Evolutionary conservation across 2,113 vertebrate species (phyloP).

Genomic region (Ovibos moschatus): DNA sequence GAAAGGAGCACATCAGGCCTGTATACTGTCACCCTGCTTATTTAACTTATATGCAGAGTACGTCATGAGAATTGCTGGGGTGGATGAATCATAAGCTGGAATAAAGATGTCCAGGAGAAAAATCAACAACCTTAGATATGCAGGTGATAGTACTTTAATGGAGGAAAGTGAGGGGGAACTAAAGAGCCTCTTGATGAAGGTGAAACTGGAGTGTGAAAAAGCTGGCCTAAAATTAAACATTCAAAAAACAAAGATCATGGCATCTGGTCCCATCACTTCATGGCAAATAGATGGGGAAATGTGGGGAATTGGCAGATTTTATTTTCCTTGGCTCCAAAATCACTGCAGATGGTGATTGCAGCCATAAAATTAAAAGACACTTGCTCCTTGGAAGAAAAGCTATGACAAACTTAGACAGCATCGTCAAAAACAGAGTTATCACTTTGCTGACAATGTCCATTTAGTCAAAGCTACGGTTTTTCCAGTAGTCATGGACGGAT

Average conservation of each 20-base stretch:
- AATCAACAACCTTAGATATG: not conserved
- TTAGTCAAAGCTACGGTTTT: not conserved
- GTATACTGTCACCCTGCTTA: not conserved
- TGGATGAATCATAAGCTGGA: not conserved
- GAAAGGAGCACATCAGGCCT: not conserved
- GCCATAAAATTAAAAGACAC: not conserved
- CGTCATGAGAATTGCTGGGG: not conserved
- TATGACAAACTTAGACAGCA: not conserved
- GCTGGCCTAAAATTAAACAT: not conserved
- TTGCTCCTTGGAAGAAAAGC: not conserved
- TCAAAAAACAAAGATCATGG: not conserved
- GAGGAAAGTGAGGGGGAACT: not conserved
- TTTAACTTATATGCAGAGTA: not conserved
- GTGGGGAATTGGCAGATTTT: not conserved
- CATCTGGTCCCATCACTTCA: not conserved
- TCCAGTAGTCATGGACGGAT: not conserved
- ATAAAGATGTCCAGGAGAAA: not conserved
- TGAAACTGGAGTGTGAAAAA: not conserved
- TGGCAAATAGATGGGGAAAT: not conserved
- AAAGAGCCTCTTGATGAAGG: not conserved
- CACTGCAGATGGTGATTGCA: not conserved
- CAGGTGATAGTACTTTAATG: not conserved
- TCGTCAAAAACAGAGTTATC: not conserved
- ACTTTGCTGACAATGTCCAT: not conserved
- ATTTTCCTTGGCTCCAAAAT: not conserved